Base-by-base conservation (phyloP, 1,140 invertebrate species). In the Asobara japonica region DNA sequence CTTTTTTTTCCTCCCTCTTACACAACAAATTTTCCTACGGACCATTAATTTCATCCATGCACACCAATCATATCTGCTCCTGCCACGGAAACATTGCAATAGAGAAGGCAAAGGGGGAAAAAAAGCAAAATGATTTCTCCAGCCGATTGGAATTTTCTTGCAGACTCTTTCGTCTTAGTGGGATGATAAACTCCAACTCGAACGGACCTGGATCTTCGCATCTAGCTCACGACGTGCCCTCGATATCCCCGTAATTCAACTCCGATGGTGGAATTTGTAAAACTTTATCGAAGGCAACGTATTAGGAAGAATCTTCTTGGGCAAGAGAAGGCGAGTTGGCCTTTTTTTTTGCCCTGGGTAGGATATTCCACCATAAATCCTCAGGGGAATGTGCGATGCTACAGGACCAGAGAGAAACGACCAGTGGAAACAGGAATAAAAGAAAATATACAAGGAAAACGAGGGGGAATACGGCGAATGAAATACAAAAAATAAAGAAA, bases 161-260 rank as follows among this genome's bases (percentile, higher is more conserved):
- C 31, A 65, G 62, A 36, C 30, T 64, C 22, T n/a, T n/a, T 65
- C 20, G 18, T 48, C 27, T 30, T 25, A 27, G 13, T 45, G 20
- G 41, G 65, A 67, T 45, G 65, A 67, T 67, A 67, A 51, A 41
- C 60, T 62, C 29, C 10, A 29, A 62, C 29, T 62, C 60, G n/a
- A 62, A 62, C 60, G 27, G 27, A 62, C 60, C 29, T 16, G 27
- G 60, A 62, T 62, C 51, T 56, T 56, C 60, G 6, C 60, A 62
- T 62, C 60, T 45, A 67, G 41, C 20, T 22, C 27, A 45, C 27
- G 38, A 45, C 65, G 38, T 45, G 65, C 41, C n/a, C 31, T 67
- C 62, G 31, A 67, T 67, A 67, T 67, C 27, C 36, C 27, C 38
- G 41, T 67, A 67, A 67, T 67, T 67, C 65, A 67, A 67, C 41